Conservation (phyloP, 2,113 vertebrate genomes). For the Hyaena hyaena region DNA sequence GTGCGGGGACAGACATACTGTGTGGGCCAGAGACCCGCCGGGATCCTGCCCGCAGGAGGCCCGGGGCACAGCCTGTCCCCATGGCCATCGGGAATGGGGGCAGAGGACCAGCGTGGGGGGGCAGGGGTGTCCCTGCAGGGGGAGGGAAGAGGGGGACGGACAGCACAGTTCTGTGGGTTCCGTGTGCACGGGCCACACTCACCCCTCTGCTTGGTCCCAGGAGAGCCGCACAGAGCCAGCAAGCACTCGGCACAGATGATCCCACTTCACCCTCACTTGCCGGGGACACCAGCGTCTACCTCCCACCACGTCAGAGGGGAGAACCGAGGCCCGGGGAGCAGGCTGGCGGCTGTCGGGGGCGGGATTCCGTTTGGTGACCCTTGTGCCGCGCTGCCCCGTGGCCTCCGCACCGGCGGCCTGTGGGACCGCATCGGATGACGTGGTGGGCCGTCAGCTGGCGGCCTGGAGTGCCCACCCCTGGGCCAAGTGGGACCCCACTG, state of each 20-base stretch:
- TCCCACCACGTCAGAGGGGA: accelerated
- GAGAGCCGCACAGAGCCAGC: not conserved
- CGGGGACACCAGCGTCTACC: not conserved
- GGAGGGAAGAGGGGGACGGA: not conserved
- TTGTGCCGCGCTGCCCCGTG: not conserved
- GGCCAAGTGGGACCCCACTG: not conserved
- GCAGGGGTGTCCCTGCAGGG: not conserved
- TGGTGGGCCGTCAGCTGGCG: not conserved
- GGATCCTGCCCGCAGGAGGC: not conserved
- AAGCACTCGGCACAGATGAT: not conserved
- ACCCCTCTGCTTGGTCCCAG: not conserved
- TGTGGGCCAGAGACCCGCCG: not conserved
- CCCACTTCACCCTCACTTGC: accelerated
- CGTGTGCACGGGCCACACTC: not conserved
- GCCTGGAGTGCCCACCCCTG: not conserved
- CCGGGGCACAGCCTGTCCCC: not conserved
- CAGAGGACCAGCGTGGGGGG: not conserved
- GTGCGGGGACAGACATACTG: not conserved
- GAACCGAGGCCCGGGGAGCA: not conserved
- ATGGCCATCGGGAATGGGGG: not conserved
- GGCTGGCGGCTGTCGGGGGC: no score
- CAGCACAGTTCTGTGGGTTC: not conserved
- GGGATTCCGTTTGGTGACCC: not conserved
- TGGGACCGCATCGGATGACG: not conserved
- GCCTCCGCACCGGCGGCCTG: not conserved